Conservation (phyloP, 2,797 vertebrate genomes). For the Clarias fuscus region DNA sequence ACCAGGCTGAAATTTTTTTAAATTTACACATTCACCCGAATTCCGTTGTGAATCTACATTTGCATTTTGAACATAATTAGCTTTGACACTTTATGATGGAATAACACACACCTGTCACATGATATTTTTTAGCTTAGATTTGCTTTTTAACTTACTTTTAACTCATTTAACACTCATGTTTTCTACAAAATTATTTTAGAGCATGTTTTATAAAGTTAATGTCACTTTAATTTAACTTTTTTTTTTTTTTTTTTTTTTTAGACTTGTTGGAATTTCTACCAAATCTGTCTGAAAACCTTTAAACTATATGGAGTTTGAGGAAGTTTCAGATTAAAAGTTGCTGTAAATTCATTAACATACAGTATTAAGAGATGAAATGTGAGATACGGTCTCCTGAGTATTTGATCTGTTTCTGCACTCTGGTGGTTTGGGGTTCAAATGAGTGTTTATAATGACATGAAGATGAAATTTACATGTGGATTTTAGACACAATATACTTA, state of each 20-base stretch:
- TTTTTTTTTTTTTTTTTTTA: neutral
- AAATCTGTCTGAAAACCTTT: neutral
- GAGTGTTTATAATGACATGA: neutral
- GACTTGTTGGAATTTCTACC: neutral
- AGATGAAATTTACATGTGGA: neutral
- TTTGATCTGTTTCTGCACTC: neutral
- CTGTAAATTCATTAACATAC: neutral
- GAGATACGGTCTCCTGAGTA: neutral
- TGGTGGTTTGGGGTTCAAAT: neutral
- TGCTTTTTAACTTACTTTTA: neutral
- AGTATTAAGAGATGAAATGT: neutral
- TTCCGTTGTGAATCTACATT: neutral
- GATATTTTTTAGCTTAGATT: neutral
- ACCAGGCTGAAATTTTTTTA: neutral
- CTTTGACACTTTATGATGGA: neutral
- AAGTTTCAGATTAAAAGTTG: neutral
- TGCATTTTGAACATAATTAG: neutral
- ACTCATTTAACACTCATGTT: neutral
- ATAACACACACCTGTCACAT: neutral
- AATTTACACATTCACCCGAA: neutral
- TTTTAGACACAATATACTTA: neutral
- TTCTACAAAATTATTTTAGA: neutral
- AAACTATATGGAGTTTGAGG: neutral
- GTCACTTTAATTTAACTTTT: neutral
- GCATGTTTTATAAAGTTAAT: neutral